Evolutionary conservation across 2,888 invertebrate species (phyloP).

Genomic region (Epinotia demarniana): DNA sequence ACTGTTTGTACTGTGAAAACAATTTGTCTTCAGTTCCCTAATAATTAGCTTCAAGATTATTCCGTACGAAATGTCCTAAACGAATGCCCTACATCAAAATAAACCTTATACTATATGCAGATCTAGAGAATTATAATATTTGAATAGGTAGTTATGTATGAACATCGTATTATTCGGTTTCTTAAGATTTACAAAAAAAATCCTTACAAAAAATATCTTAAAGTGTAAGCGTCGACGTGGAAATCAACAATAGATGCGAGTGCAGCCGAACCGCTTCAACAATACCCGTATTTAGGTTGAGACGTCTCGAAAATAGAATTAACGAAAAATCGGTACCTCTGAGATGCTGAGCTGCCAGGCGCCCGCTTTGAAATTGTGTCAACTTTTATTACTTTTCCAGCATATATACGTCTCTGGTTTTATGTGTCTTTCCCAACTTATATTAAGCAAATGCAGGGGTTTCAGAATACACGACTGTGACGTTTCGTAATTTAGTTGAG

Average conservation of each 20-base stretch:
- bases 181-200: too few species aligned
- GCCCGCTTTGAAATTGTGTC: slow-evolving; percentile 69
- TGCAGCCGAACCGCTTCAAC: slow-evolving; percentile 52
- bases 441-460: slow-evolving; percentile 31
- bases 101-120: too few species aligned
- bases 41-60: neutral
- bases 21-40: too few species aligned
- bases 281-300: slow-evolving; percentile 66
- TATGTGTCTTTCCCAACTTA: slow-evolving; percentile 39
- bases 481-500: slow-evolving; percentile 8
- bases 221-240: slow-evolving; percentile 28
- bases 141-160: neutral
- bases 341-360: slow-evolving; percentile 53
- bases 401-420: slow-evolving; percentile 40
- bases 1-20: too few species aligned
- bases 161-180: slow-evolving; percentile 12
- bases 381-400: slow-evolving; percentile 64
- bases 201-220: slow-evolving; percentile 22
- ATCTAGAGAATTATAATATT: neutral
- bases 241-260: slow-evolving; percentile 28
- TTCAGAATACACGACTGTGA: slow-evolving; percentile 13
- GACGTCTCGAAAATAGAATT: slow-evolving; percentile 70
- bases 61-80: neutral
- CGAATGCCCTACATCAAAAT: too few species aligned
- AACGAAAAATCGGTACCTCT: slow-evolving; percentile 70